A percentile compares a stretch with the other conserved stretches of the same genome.
Conservation (phyloP, 2,797 vertebrate genomes). For the Ptychadena robeensis region DNA sequence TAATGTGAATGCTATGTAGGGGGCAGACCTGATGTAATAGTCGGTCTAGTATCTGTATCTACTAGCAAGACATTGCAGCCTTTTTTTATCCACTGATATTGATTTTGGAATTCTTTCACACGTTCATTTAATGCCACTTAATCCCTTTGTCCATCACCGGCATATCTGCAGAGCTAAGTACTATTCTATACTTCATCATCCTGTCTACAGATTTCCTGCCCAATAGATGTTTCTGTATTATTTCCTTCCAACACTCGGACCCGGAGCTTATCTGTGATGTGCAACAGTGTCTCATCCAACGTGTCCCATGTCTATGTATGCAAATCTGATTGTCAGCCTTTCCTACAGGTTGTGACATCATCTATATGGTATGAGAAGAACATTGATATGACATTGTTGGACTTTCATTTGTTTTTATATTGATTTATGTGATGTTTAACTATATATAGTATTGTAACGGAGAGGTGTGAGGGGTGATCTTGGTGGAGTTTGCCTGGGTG, state of each 20-base stretch:
- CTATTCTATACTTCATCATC: conserved; percentile 36
- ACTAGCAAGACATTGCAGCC: neutral
- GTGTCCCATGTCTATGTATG: too few species aligned
- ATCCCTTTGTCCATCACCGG: conserved; percentile 25
- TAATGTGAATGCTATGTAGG: neutral
- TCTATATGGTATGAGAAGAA: too few species aligned
- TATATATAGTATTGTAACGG: too few species aligned
- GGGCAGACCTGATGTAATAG: neutral
- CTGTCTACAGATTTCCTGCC: conserved; percentile 14
- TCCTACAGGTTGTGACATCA: too few species aligned
- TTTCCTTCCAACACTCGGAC: neutral
- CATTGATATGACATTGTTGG: too few species aligned
- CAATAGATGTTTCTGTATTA: neutral
- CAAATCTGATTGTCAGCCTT: too few species aligned
- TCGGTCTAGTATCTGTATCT: neutral
- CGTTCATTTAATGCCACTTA: conserved; percentile 29
- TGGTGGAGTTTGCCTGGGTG: too few species aligned
- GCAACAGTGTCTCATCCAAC: too few species aligned
- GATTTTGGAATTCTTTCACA: conserved; percentile 46
- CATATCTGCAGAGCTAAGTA: conserved; percentile 24
- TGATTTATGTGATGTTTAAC: too few species aligned
- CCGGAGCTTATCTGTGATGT: neutral
- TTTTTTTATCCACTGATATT: conserved; percentile 7
- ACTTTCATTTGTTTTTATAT: too few species aligned
- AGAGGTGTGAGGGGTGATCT: too few species aligned